Evolutionary conservation across 2,113 vertebrate genomes (phyloP).

Genomic region (Indicator maculatus): DNA sequence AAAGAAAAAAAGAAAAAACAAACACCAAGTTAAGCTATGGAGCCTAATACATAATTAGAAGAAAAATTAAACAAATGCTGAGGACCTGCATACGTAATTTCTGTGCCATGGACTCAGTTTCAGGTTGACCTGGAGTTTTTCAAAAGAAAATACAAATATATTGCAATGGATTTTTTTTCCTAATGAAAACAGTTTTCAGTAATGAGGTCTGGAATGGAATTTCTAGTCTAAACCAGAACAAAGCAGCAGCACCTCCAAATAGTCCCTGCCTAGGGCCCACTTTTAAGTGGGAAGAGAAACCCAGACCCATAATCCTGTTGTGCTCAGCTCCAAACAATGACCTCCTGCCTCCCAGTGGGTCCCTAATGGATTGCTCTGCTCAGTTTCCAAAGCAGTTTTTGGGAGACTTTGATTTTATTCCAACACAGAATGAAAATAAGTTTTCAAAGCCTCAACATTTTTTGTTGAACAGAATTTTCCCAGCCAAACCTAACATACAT

Average conservation of each 20-base stretch:
- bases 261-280: background rate
- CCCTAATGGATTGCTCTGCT: background rate
- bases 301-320: background rate
- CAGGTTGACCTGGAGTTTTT: background rate
- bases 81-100: background rate
- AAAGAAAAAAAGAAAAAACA: background rate
- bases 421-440: background rate
- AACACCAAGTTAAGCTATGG: background rate
- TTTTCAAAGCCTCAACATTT: constrained; percentile 35
- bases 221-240: constrained; percentile 7
- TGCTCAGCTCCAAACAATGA: background rate
- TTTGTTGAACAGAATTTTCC: constrained; percentile 26
- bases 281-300: background rate
- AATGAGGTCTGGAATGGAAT: constrained; percentile 26
- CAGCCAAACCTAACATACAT: constrained; percentile 12
- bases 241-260: background rate
- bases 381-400: constrained; percentile 20
- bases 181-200: background rate
- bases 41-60: background rate
- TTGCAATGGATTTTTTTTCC: background rate
- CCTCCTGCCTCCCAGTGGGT: background rate
- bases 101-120: background rate
- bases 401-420: constrained; percentile 46
- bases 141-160: constrained; percentile 15
- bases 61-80: background rate